Evolutionary conservation across 2,797 vertebrate genomes (phyloP).

Genomic region (Corythornis leucogaster): DNA sequence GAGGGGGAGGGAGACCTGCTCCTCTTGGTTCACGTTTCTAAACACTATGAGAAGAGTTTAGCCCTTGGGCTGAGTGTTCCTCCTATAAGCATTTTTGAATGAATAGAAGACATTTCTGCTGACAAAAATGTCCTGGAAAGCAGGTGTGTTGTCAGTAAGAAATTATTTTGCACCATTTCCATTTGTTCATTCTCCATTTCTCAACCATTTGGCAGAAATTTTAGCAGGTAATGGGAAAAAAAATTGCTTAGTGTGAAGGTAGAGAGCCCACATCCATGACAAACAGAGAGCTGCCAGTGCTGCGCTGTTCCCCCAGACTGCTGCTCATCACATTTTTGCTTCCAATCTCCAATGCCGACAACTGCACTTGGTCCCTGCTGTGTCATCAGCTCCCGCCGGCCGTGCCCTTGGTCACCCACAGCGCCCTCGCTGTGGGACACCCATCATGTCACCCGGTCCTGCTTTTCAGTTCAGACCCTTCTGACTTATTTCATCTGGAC

Average conservation of each 20-base stretch:
- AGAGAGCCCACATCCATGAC: background rate
- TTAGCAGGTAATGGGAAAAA: background rate
- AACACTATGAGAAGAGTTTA: background rate
- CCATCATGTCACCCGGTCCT: background rate
- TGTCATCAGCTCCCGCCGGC: background rate
- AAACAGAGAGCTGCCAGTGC: background rate
- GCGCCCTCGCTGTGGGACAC: background rate
- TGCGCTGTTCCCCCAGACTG: background rate
- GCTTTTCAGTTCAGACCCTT: background rate
- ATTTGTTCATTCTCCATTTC: background rate
- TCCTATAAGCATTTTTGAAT: background rate
- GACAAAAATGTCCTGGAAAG: background rate
- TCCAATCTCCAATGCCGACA: background rate
- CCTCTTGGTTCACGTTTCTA: background rate
- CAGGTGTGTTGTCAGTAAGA: background rate
- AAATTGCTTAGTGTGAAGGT: background rate
- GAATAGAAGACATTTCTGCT: background rate
- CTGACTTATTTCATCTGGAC: background rate
- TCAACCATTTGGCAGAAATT: background rate
- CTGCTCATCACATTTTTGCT: background rate
- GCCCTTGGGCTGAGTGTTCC: rapidly evolving
- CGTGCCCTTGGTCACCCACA: background rate
- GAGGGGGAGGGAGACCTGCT: background rate
- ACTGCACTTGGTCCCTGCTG: background rate
- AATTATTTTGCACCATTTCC: background rate